Base-by-base conservation (phyloP, 2,113 vertebrate species). In the Lophotis ruficrista region DNA sequence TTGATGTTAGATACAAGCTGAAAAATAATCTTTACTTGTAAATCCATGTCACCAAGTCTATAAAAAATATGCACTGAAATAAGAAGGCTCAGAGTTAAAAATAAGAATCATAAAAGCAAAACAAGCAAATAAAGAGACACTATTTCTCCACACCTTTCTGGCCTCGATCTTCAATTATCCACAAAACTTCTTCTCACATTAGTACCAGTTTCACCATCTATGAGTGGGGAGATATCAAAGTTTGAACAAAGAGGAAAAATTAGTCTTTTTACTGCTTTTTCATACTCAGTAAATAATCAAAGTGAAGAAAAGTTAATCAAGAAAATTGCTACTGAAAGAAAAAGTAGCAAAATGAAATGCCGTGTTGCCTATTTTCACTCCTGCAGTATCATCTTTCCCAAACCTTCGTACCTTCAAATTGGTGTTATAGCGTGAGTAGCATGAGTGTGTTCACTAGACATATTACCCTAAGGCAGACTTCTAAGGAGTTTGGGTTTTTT, bases 1-100 rank as follows among this genome's bases (percentile, higher is more conserved):
- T 89, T 96, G 89, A 93, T 97, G 88, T 90, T 94, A 96, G 95
- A 96, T 92, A 97, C 54, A 97, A 92, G 69, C 81, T 93, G 88
- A 87, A 97, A 97, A 97, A 96, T 95, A 95, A 97, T 95, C 91
- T 96, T 93, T 78, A 81, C 71, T 93, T 87, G 24, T 80, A 97
- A 98, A 96, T 83, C 68, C 62, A 1, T 70, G 54, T 94, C 93
- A 94, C 85, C 9, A 79, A 92, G 75, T 77, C 96, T 92, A 64
- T 68, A 14, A 73, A 97, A 95, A 94, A 80, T 51, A 12, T 91
- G 73, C 64, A 86, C 38, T 90, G 53, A 88, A 94, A 75, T 84
- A 48, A 95, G 68, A 95, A 90, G 50, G 48, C 14, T 68, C 33
- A 66, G 47, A 83, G 53, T 72, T 94, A 85, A 96, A 95, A 96